A percentile compares a stretch with the other conserved stretches of the same genome.
Evolutionary conservation across 1,140 invertebrate genomes (phyloP).

Genomic region (Conopomorpha cramerella): DNA sequence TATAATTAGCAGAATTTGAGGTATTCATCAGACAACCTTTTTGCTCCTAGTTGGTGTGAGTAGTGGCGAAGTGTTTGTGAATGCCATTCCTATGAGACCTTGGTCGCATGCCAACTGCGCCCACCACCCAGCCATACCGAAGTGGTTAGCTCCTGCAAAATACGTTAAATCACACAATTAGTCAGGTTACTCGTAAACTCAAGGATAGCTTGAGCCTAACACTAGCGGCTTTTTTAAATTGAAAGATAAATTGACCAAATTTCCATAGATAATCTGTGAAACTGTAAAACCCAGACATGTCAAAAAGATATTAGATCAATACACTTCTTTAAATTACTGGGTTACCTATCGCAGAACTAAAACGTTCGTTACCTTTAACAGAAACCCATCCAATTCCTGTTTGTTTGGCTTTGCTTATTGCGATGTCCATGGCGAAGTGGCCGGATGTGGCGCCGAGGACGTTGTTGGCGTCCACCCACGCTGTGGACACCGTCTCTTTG

Average conservation of each 20-base stretch:
- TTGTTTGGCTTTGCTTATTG: constrained; percentile 83
- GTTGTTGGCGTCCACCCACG: constrained; percentile 84
- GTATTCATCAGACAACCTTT: constrained; percentile 38
- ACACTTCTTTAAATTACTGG: too few relatives aligned
- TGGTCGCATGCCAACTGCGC: constrained; percentile 74
- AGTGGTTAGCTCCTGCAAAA: constrained; percentile 79
- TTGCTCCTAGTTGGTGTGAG: constrained; percentile 85
- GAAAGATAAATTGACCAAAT: too few relatives aligned
- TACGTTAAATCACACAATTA: constrained; percentile 1
- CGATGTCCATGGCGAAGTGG: constrained; percentile 87
- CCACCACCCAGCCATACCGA: constrained; percentile 91
- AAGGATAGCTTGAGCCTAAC: too few relatives aligned
- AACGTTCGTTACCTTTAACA: constrained; percentile 70
- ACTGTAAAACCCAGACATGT: too few relatives aligned
- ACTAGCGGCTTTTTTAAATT: too few relatives aligned
- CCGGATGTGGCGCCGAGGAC: constrained; percentile 86
- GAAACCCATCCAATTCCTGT: constrained; percentile 87
- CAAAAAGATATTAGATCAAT: too few relatives aligned
- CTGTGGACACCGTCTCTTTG: constrained; percentile 77
- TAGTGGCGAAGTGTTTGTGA: constrained; percentile 92
- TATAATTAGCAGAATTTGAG: too few relatives aligned
- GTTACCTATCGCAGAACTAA: too few relatives aligned
- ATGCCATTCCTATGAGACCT: constrained; percentile 84
- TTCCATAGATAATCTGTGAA: too few relatives aligned
- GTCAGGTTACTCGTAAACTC: too few relatives aligned